These are phyloP conservation scores for Xylota segnis DNA, from an alignment of 2,888 invertebrate species.

Conservation along the genomic window DNA sequence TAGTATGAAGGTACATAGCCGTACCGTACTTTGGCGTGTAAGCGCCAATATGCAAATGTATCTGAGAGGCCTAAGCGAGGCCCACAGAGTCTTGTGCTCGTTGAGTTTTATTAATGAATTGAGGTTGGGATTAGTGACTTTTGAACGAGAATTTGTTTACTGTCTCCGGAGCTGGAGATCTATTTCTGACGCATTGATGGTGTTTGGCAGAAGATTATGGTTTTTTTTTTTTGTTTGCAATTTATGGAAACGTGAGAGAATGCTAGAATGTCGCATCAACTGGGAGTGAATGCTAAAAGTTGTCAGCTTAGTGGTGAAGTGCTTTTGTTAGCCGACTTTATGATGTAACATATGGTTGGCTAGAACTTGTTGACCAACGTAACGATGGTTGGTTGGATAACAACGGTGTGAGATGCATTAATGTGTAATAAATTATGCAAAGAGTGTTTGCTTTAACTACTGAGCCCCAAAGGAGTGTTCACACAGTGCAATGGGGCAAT, in stretches of 20 bases:
- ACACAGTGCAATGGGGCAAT: too few relatives aligned
- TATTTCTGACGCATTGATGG: slow-evolving; percentile 11
- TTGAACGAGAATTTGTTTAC: slow-evolving; percentile 4
- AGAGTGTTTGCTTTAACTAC: slow-evolving; percentile 8
- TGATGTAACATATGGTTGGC: slow-evolving; percentile 1
- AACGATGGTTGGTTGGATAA: slow-evolving; percentile 10
- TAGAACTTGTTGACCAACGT: slow-evolving; percentile 16
- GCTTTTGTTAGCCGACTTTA: slow-evolving; percentile 13
- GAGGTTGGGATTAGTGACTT: slow-evolving; percentile 54
- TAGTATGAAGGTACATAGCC: too few relatives aligned
- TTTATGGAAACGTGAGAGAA: slow-evolving; percentile 51
- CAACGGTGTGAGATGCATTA: slow-evolving; percentile 36
- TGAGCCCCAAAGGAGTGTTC: slow-evolving; percentile 6
- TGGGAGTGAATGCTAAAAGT: slow-evolving; percentile 39
- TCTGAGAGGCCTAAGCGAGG: not conserved
- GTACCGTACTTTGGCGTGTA: not conserved
- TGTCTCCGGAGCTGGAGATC: slow-evolving; percentile 7
- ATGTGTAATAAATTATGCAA: slow-evolving; percentile 31
- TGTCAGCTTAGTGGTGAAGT: slow-evolving; percentile 1
- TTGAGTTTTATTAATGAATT: slow-evolving; percentile 69
- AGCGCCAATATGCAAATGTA: slow-evolving; percentile 39
- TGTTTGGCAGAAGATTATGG: not conserved
- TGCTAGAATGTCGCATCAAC: slow-evolving; percentile 29
- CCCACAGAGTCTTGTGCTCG: slow-evolving; percentile 26
- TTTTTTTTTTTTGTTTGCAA: slow-evolving; percentile 2